phyloP scores from a whole-genome alignment of 1,140 invertebrate species.

The Protaetia brevitarsis region DNA sequence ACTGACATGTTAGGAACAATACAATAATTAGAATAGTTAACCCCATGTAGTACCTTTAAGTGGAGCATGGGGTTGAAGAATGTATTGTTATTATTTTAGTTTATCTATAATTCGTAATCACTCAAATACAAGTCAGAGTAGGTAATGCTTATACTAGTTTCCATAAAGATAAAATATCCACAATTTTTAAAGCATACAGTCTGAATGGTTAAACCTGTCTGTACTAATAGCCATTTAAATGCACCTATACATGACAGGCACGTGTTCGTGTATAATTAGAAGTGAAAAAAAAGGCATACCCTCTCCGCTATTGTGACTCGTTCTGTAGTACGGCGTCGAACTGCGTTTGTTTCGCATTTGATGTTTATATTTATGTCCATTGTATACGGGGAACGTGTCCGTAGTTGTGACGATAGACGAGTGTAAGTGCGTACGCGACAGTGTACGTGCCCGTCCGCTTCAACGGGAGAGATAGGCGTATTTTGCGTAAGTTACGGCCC shows the following conservation, averaged over 20 bases:
- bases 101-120: too few relatives aligned
- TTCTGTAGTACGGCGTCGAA: neutral
- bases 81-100: too few relatives aligned
- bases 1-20: too few relatives aligned
- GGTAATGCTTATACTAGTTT: too few relatives aligned
- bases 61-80: too few relatives aligned
- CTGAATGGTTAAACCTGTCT: too few relatives aligned
- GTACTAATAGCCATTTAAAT: neutral
- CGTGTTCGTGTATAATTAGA: neutral
- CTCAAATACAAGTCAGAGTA: too few relatives aligned
- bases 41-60: too few relatives aligned
- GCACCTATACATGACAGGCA: neutral
- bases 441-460: neutral
- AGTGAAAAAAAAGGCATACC: neutral
- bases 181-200: too few relatives aligned
- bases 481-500: slow-evolving; percentile 15
- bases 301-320: neutral
- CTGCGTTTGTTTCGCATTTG: slow-evolving; percentile 11
- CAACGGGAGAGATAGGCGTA: slow-evolving; percentile 5
- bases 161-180: too few relatives aligned
- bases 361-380: slow-evolving; percentile 11
- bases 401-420: too few relatives aligned
- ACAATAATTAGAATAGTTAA: too few relatives aligned
- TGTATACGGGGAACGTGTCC: neutral
- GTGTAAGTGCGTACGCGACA: neutral